phyloP scores from a whole-genome alignment of 2,797 vertebrate genomes.

The Botia kubotai region DNA sequence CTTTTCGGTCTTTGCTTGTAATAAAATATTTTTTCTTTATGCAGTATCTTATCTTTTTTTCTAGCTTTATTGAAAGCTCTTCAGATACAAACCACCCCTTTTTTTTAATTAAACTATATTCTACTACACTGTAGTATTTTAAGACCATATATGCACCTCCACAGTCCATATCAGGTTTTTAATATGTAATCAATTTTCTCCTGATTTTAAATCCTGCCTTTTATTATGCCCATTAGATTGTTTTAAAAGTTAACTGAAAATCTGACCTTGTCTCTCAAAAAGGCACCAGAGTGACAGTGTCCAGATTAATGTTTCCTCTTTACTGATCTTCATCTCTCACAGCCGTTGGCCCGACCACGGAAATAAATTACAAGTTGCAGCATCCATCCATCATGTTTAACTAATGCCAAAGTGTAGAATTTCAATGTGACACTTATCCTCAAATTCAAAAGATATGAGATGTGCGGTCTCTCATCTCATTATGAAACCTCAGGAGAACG shows the following conservation, averaged over 20 bases:
- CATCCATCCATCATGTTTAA: conserved; percentile 54
- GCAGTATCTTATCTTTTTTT: background rate
- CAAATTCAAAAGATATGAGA: conserved; percentile 63
- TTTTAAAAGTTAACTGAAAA: conserved; percentile 13
- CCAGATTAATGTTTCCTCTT: conserved; percentile 49
- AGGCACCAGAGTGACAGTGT: conserved; percentile 26
- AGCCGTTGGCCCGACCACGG: conserved; percentile 28
- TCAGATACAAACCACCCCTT: background rate
- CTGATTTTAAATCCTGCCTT: background rate
- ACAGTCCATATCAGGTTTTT: background rate
- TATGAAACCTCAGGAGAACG: conserved; percentile 44
- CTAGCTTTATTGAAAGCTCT: background rate
- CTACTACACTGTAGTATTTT: too few relatives aligned
- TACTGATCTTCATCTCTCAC: conserved; percentile 48
- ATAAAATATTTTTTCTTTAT: background rate
- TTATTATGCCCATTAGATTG: background rate
- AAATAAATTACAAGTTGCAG: conserved; percentile 56
- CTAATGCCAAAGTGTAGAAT: conserved; percentile 51
- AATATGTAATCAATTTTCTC: background rate
- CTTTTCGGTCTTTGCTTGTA: background rate
- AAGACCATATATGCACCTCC: background rate
- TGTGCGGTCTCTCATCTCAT: conserved; percentile 54
- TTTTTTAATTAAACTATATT: too few relatives aligned
- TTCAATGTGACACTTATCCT: conserved; percentile 62
- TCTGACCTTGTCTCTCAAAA: conserved; percentile 23